Evolutionary conservation across 2,888 invertebrate genomes (phyloP).

Genomic region (Sphaerophoria rueppellii): DNA sequence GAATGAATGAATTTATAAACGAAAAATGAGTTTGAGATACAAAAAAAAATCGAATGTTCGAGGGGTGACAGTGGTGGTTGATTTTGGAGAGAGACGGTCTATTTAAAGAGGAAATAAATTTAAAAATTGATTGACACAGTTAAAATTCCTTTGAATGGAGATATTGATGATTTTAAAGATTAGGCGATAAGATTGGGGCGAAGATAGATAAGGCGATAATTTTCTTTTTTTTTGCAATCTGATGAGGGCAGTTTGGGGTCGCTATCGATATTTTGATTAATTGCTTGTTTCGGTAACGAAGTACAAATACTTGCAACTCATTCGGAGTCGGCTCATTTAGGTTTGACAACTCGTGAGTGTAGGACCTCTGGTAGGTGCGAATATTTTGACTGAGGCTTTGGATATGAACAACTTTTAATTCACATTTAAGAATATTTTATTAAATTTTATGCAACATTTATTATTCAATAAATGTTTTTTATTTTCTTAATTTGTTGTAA

Average conservation of each 20-base stretch:
- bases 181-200: background rate
- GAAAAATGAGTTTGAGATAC: conserved; percentile 20
- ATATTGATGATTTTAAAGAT: conserved; percentile 21
- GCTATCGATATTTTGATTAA: conserved; percentile 3
- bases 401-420: background rate
- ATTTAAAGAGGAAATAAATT: conserved; percentile 30
- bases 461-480: background rate
- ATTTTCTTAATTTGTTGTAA: background rate
- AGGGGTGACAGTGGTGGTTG: background rate
- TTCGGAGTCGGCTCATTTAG: conserved; percentile 26
- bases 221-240: background rate
- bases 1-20: conserved; percentile 65
- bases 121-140: conserved; percentile 39
- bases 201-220: background rate
- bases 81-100: background rate
- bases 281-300: background rate
- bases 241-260: background rate
- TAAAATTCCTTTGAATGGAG: background rate
- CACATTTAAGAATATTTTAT: background rate
- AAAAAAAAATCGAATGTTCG: background rate
- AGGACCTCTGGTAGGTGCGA: conserved; percentile 2
- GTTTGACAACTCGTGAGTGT: conserved; percentile 21
- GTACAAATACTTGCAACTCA: conserved; percentile 24
- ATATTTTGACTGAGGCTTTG: background rate
- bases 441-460: background rate